Evolutionary conservation across 2,797 vertebrate species (phyloP), one percentile per base, ranked within the genome.

Genomic region (Ibycter americanus): DNA sequence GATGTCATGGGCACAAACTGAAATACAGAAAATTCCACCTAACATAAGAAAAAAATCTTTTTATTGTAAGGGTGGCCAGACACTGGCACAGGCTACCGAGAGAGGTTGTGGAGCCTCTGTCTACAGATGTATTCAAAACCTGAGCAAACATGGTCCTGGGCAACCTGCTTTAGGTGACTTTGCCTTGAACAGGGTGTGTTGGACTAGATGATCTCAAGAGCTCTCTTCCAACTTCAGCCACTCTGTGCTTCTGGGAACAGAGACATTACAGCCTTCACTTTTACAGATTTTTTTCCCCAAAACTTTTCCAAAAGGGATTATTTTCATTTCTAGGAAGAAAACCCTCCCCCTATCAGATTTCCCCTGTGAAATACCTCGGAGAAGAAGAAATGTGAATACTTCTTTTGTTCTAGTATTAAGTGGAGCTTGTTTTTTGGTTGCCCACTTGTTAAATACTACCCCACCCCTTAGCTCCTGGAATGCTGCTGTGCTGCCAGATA

Each of bases 381-480:
- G 8, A 66, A 66, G 44, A 90, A 68, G 80, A 87, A 87, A 90
- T 63, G 17, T 87, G 49, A 95, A 89, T 67, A 68, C 40, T 77
- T 55, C 73, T 95, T 96, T 94, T 93, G 87, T 90, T 65, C 68
- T 47, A 80, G 56, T 58, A 78, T 77, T 87, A 96, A 96, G 81
- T 29, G 29, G 49, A 96, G 54, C 56, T 74, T 95, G 77, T 78
- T 94, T 94, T 92, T 84, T 52, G 12, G 55, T 80, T 91, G 68
- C 83, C 62, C 38, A 72, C 85, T 96, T 95, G 66, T 87, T 91
- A 97, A 97, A 90, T 63, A 91, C 17, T n/a, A 93, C 93, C 85
- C 87, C 84, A 77, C 93, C 90, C 92, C 87, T 56, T 34, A 87
- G 76, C 87, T 95, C 72, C 90, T 91, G 94, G 96, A 97, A 96